phyloP scores from a whole-genome alignment of 2,888 invertebrate genomes.

The Miltochrista miniata region DNA sequence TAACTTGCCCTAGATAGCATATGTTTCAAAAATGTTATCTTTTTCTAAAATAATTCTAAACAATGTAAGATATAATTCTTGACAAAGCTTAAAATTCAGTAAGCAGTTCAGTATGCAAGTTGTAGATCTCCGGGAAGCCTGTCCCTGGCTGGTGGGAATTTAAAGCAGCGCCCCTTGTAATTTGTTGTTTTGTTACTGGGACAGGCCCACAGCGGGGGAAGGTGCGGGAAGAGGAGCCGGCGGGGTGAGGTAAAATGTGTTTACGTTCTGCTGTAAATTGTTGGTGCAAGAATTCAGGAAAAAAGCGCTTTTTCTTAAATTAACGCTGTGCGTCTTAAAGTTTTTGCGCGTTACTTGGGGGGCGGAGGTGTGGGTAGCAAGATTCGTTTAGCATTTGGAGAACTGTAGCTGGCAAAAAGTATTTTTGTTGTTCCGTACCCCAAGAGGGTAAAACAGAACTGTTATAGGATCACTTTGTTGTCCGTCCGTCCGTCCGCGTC shows the following conservation, averaged over 20 bases:
- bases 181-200: slow-evolving; percentile 13
- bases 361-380: background rate
- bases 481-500: too few species aligned
- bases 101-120: background rate
- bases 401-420: too few species aligned
- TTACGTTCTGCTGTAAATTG: slow-evolving; percentile 31
- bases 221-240: background rate
- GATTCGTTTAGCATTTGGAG: too few species aligned
- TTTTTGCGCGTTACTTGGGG: background rate
- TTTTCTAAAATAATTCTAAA: too few species aligned
- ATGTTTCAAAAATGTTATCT: too few species aligned
- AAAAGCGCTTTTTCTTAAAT: slow-evolving; percentile 25
- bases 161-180: slow-evolving; percentile 2
- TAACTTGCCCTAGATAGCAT: too few species aligned
- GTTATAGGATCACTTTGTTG: too few species aligned
- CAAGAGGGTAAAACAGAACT: too few species aligned
- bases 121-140: background rate
- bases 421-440: too few species aligned
- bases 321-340: slow-evolving; percentile 3
- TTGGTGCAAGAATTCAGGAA: slow-evolving; percentile 16
- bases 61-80: too few species aligned
- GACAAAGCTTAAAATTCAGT: too few species aligned
- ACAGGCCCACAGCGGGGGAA: background rate
- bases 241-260: slow-evolving; percentile 27
- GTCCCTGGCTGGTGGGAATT: slow-evolving; percentile 30